These are phyloP conservation scores for Thaumetopoea pityocampa DNA, from an alignment of 1,140 invertebrate species.

Conservation along the genomic window DNA sequence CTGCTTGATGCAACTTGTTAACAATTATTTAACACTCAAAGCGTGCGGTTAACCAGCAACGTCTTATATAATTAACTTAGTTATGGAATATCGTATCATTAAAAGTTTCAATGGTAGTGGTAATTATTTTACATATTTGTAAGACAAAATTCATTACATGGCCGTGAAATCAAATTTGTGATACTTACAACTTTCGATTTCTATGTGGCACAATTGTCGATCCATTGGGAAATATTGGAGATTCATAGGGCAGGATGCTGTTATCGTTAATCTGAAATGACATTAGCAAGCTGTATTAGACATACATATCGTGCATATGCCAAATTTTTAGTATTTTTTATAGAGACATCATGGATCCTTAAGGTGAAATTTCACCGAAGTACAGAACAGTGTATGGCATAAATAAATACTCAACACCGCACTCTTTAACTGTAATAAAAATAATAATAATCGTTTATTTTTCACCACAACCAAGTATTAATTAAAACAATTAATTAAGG, in stretches of 20 bases:
- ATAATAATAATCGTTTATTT: too few species aligned
- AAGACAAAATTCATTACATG: constrained; percentile 2
- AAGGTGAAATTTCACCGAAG: too few species aligned
- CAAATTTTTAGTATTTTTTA: too few species aligned
- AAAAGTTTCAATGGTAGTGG: constrained; percentile 8
- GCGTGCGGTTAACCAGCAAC: constrained; percentile 16
- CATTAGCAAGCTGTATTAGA: not conserved
- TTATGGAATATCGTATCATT: constrained; percentile 13
- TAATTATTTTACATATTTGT: constrained; percentile 11
- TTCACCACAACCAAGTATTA: too few species aligned
- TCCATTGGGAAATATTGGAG: constrained; percentile 99
- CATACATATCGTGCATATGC: too few species aligned
- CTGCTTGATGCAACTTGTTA: constrained; percentile 9
- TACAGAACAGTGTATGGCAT: too few species aligned
- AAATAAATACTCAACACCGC: too few species aligned
- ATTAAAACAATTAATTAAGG: too few species aligned
- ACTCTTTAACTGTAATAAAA: too few species aligned
- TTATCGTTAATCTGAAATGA: constrained; percentile 93
- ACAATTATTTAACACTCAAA: constrained; percentile 20
- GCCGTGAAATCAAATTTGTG: constrained; percentile 36
- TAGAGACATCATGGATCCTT: too few species aligned
- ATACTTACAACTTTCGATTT: constrained; percentile 99
- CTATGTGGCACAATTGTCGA: constrained; percentile 95
- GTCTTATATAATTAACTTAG: constrained; percentile 8
- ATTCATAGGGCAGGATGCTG: constrained; percentile 98